Percentiles rank a stretch among this genome's conserved stretches.
Evolutionary conservation across 2,888 invertebrate species (phyloP).

Genomic region (Orthosia incerta): DNA sequence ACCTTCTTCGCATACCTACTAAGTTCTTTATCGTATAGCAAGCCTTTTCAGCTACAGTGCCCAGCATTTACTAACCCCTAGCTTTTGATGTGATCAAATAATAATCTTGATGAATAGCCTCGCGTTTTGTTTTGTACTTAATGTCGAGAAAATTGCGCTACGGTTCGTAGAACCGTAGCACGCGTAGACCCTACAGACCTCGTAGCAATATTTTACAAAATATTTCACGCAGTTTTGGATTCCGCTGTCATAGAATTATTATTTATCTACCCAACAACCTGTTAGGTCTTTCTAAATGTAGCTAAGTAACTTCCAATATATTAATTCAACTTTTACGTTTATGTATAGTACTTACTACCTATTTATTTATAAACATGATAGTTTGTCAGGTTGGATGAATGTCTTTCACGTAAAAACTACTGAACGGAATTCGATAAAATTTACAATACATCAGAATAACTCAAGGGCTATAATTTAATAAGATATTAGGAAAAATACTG

Average conservation of each 20-base stretch:
- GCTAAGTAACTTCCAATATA: not conserved
- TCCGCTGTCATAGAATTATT: not conserved
- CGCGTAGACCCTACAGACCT: conserved; percentile 6
- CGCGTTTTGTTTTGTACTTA: not conserved
- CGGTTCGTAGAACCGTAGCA: conserved; percentile 25
- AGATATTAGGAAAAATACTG: too few species aligned
- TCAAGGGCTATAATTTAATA: too few species aligned
- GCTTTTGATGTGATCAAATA: conserved; percentile 3
- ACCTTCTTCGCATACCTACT: not conserved
- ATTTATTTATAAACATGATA: too few species aligned
- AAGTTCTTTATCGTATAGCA: not conserved
- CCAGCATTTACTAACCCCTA: conserved; percentile 1
- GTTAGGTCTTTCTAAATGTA: not conserved
- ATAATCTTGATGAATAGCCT: conserved; percentile 4
- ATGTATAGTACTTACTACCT: too few species aligned
- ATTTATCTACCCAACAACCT: too few species aligned
- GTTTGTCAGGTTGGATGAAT: too few species aligned
- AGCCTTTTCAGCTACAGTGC: not conserved
- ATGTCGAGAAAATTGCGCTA: conserved; percentile 1
- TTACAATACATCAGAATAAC: too few species aligned
- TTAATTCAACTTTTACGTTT: too few species aligned
- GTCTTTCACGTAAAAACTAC: too few species aligned
- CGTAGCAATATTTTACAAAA: conserved; percentile 17
- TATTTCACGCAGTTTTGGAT: not conserved
- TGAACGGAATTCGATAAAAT: too few species aligned